A percentile compares a stretch with the other conserved stretches of the same genome.
Conservation (phyloP, 2,888 invertebrate genomes). For the Epirrhoe tristata region DNA sequence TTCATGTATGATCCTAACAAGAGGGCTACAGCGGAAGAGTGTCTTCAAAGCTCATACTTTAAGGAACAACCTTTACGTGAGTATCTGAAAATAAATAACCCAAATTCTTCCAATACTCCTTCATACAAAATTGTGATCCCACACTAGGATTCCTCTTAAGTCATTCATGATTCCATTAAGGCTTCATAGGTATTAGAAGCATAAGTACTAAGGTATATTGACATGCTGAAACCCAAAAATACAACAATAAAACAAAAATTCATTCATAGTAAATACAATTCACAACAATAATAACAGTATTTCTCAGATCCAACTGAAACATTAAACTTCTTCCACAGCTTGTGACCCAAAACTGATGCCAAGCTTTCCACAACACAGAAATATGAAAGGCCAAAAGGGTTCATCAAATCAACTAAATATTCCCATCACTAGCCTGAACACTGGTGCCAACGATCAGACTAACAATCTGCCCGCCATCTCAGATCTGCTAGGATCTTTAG, state of each 20-base stretch:
- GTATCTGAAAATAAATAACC: conserved; percentile 59
- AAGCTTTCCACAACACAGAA: conserved; percentile 98
- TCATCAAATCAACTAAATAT: conserved; percentile 75
- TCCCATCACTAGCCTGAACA: conserved; percentile 80
- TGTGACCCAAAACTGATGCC: conserved; percentile 99
- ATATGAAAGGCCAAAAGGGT: conserved; percentile 87
- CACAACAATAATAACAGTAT: too few species aligned
- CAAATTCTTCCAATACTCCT: too few species aligned
- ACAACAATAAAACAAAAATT: too few species aligned
- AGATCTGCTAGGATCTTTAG: conserved; percentile 92
- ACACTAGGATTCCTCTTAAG: too few species aligned
- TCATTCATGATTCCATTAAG: too few species aligned
- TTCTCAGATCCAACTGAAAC: too few species aligned
- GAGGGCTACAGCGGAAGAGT: conserved; percentile 97
- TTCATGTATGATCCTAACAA: conserved; percentile 99
- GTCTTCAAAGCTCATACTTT: conserved; percentile 97
- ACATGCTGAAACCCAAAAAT: too few species aligned
- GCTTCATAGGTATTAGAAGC: too few species aligned
- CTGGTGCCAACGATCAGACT: conserved; percentile 89
- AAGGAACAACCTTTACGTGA: conserved; percentile 97
- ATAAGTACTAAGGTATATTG: too few species aligned
- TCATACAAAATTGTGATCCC: too few species aligned
- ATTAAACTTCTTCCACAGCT: conserved; percentile 87
- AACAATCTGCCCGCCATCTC: conserved; percentile 92
- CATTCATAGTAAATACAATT: too few species aligned